These are phyloP conservation scores for Sebastes umbrosus DNA, from an alignment of 2,797 vertebrate species.

Conservation along the genomic window DNA sequence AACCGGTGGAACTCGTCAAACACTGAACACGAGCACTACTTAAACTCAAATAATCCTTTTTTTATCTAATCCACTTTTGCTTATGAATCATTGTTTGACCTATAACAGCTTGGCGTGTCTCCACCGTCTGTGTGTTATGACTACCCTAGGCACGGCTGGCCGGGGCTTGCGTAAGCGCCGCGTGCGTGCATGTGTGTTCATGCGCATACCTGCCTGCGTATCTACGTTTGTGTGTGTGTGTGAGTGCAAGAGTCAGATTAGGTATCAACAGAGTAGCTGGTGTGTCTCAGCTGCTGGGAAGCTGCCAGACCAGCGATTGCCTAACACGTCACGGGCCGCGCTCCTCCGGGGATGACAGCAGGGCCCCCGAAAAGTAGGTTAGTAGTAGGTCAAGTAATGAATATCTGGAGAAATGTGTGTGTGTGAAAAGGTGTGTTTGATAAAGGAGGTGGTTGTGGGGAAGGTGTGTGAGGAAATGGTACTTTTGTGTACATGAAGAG, in stretches of 20 bases:
- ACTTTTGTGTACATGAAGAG: not conserved
- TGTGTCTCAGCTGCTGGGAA: conserved; percentile 59
- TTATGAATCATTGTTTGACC: conserved; percentile 65
- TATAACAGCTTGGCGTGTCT: conserved; percentile 68
- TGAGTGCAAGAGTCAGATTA: conserved; percentile 57
- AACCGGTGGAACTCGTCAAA: conserved; percentile 27
- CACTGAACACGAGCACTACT: conserved; percentile 12
- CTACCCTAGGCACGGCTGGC: conserved; percentile 67
- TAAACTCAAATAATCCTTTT: conserved; percentile 23
- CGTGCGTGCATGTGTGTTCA: conserved; percentile 20
- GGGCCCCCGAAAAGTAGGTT: conserved; percentile 17
- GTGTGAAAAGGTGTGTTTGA: not conserved
- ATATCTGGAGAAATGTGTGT: conserved; percentile 3
- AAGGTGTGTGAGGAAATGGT: not conserved
- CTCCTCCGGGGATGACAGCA: conserved; percentile 21
- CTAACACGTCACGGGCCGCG: conserved; percentile 46
- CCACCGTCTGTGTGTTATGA: conserved; percentile 70
- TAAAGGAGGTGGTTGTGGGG: not conserved
- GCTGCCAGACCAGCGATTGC: conserved; percentile 62
- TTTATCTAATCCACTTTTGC: conserved; percentile 41
- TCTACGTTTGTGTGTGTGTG: not conserved
- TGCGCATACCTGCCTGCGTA: conserved; percentile 38
- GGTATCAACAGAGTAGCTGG: conserved; percentile 65
- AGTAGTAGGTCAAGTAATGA: conserved; percentile 15
- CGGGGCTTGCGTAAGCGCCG: conserved; percentile 65